A percentile compares a stretch with the other conserved stretches of the same genome.
These are phyloP conservation scores for Oreochromis mossambicus DNA, from an alignment of 2,797 vertebrate genomes.

Conservation along the genomic window DNA sequence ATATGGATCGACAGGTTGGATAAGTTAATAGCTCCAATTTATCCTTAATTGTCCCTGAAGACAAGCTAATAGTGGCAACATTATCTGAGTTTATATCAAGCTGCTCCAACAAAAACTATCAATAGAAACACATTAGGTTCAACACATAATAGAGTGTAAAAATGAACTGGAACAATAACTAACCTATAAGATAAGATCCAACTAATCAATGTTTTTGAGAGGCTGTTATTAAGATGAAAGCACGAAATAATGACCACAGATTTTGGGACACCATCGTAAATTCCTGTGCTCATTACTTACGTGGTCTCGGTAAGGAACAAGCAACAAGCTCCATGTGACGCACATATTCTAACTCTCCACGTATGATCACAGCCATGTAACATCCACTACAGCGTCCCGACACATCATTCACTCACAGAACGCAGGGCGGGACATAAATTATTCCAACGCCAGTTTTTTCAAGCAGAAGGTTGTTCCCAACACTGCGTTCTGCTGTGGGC, in stretches of 20 bases:
- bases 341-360: constrained; percentile 16
- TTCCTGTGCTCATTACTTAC: constrained; percentile 5
- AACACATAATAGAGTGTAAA: neutral
- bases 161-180: neutral
- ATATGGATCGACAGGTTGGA: neutral
- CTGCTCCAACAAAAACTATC: neutral
- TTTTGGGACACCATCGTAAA: neutral
- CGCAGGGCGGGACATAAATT: constrained; percentile 37
- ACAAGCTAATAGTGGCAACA: neutral
- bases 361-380: constrained; percentile 12
- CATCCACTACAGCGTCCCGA: constrained; percentile 13
- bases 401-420: neutral
- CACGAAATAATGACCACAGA: neutral
- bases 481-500: neutral
- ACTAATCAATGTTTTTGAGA: neutral
- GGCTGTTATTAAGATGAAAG: neutral
- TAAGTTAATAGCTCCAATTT: neutral
- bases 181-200: neutral
- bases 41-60: neutral
- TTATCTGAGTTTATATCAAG: neutral
- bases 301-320: constrained; percentile 9
- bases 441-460: constrained; percentile 33
- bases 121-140: neutral
- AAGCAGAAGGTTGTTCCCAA: constrained; percentile 31
- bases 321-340: constrained; percentile 51